These are phyloP conservation scores for Charanyca ferruginea DNA, from an alignment of 2,888 invertebrate species.

Conservation along the genomic window DNA sequence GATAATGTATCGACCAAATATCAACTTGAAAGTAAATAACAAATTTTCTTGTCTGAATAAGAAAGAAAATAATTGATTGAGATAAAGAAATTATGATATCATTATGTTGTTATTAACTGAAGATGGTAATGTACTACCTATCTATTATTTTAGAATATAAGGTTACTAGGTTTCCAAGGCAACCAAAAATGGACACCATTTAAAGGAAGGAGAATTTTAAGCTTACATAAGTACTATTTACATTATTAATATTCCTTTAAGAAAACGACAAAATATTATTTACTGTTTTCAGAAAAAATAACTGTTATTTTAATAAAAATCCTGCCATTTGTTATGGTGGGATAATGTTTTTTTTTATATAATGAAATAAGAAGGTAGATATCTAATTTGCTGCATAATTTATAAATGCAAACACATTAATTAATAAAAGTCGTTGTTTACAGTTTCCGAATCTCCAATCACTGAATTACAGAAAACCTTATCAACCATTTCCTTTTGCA, in stretches of 20 bases:
- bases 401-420: neutral
- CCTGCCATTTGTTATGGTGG: no score
- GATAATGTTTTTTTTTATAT: neutral
- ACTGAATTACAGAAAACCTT: neutral
- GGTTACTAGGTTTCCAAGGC: constrained; percentile 1
- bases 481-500: neutral
- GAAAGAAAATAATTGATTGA: neutral
- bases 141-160: neutral
- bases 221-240: neutral
- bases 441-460: neutral
- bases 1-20: no score
- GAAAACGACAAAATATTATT: neutral
- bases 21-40: no score
- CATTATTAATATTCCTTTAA: neutral
- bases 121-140: neutral
- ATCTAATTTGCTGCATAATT: neutral
- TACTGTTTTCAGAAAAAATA: no score
- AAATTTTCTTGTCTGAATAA: no score
- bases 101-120: neutral
- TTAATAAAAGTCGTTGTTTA: neutral
- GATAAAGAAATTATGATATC: no score
- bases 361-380: neutral
- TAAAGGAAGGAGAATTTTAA: neutral
- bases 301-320: no score
- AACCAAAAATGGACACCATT: neutral